Conservation (phyloP, 2,797 vertebrate species). For the Epinephelus awoara region DNA sequence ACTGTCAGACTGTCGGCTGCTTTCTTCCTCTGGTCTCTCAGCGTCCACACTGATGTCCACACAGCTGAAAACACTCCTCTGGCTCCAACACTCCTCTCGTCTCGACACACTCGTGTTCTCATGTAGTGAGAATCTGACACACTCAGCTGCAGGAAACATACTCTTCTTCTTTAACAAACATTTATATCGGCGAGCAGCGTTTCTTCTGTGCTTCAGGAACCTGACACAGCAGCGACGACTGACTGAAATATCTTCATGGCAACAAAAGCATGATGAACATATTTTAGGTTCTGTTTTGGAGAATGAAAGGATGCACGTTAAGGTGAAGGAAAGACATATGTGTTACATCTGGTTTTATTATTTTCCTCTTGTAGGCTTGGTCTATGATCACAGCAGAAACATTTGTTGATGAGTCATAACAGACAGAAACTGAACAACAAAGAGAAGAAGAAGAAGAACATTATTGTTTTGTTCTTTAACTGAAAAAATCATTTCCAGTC, state of each 20-base stretch:
- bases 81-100: no score
- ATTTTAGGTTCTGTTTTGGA: not conserved
- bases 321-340: not conserved
- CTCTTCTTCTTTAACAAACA: not conserved
- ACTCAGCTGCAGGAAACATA: not conserved
- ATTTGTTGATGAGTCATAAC: not conserved
- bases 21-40: constrained; percentile 3
- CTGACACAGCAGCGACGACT: no score
- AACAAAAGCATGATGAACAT: not conserved
- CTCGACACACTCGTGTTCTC: not conserved
- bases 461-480: not conserved
- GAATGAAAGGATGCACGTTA: no score
- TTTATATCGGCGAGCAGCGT: not conserved
- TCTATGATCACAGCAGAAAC: not conserved
- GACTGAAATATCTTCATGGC: no score
- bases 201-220: no score
- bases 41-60: not conserved
- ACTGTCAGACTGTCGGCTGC: constrained; percentile 27
- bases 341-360: not conserved
- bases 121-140: not conserved
- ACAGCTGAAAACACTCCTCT: no score
- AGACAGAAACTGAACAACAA: not conserved
- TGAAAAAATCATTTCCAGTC: not conserved
- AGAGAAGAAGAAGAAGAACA: not conserved
- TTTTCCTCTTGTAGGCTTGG: not conserved